Base-by-base conservation (phyloP, 1,140 invertebrate species). In the Zaprionus vittiger region DNA sequence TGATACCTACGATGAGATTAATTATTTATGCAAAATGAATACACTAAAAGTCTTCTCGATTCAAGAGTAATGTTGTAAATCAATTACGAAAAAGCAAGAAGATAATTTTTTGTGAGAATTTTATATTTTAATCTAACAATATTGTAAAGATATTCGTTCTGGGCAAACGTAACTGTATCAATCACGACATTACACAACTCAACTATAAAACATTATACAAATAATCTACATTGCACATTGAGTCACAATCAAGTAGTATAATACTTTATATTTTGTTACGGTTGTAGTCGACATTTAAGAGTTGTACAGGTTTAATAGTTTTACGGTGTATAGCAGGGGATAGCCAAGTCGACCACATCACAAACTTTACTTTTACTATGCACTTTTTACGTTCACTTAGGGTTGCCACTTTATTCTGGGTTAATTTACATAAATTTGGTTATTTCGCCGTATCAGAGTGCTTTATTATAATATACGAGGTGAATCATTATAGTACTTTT, bases 401-500 rank as follows among this genome's bases (percentile, higher is more conserved):
- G 26, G 63, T 72, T 77, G 41, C 37, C 49, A 76, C 24, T 61
- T 65, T 59, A n/a, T 41, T 59, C 26, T 56, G 11, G 7, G 17
- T 41, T 59, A 24, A 31, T 44, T 24, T 41, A 17, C 38, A 31
- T 59, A 34, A 26, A 26, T 26, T 20, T 17, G 54, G 22, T 2
- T 55, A 26, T 26, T 28, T 55, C n/a, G 6, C 41, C 15, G n/a
- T 44, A 44, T 44, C 41, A 7, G 41, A 6, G 6, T 47, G 24
- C n/a, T 34, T 22, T 14, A n/a, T 54, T 59, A 59, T 57, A n/a
- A 64, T 65, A 66, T 65, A 73, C 56, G 15, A 44, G 4, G 44
- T 60, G 55, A 24, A 64, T 26, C n/a, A 64, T 64, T 38, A 56
- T 34, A 52, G 44, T 49, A 71, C 34, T 68, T 66, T 64, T 82